Evolutionary conservation across 1,140 invertebrate genomes (phyloP).

Genomic region (Cardiocondyla obscurior): DNA sequence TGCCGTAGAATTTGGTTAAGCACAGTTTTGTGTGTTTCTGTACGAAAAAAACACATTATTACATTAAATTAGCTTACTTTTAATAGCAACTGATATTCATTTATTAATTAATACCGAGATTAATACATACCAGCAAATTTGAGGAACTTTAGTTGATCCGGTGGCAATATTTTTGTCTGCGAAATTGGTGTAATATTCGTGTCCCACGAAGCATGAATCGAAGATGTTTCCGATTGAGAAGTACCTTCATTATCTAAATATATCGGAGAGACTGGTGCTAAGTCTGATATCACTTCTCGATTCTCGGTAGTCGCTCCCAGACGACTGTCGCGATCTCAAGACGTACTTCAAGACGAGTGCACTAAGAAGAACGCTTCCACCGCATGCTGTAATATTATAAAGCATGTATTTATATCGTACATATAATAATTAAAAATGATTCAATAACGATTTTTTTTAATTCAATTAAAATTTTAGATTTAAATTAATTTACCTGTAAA

Average conservation of each 20-base stretch:
- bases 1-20: constrained; percentile 96
- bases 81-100: background rate
- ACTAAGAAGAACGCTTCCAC: constrained; percentile 97
- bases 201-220: constrained; percentile 79
- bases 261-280: constrained; percentile 81
- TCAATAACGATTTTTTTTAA: background rate
- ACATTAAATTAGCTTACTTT: background rate
- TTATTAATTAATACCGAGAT: background rate
- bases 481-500: constrained; percentile 86
- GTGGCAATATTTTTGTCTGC: constrained; percentile 81
- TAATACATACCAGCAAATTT: constrained; percentile 88
- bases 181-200: constrained; percentile 64
- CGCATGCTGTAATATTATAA: constrained; percentile 88
- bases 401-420: background rate
- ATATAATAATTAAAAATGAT: background rate
- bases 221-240: constrained; percentile 69
- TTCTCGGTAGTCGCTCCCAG: constrained; percentile 72
- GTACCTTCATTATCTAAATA: constrained; percentile 77
- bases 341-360: constrained; percentile 88
- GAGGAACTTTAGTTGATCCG: constrained; percentile 90
- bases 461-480: background rate
- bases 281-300: constrained; percentile 77
- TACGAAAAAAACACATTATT: constrained; percentile 57
- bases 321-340: constrained; percentile 76
- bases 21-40: constrained; percentile 95